These are phyloP conservation scores for Beris chalybata DNA, from an alignment of 2,888 invertebrate species.

Conservation along the genomic window DNA sequence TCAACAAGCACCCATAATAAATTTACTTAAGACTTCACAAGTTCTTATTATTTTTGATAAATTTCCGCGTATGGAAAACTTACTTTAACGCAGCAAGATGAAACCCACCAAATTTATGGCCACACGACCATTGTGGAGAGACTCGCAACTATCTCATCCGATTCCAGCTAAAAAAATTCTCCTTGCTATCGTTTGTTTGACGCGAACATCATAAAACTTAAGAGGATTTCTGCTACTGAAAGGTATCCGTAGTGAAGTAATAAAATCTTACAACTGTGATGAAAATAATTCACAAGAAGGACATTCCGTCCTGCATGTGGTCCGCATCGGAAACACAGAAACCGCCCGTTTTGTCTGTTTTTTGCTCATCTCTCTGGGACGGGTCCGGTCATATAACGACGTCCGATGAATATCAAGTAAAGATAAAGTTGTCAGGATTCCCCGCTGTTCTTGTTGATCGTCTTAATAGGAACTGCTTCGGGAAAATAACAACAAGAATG, in stretches of 20 bases:
- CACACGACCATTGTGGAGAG: conserved; percentile 22
- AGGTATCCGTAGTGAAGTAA: conserved; percentile 16
- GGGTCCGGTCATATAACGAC: conserved; percentile 3
- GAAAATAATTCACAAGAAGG: conserved; percentile 23
- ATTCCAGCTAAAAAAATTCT: conserved; percentile 16
- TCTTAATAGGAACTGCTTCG: conserved; percentile 23
- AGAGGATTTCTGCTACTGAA: conserved; percentile 31
- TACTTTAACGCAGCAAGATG: no score
- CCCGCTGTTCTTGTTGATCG: conserved; percentile 24
- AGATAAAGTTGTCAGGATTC: conserved; percentile 27
- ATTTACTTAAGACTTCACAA: no score
- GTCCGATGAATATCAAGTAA: conserved; percentile 27
- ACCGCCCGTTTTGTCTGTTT: conserved; percentile 4
- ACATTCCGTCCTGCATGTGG: conserved; percentile 27
- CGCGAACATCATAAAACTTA: conserved; percentile 29
- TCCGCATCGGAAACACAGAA: conserved; percentile 21
- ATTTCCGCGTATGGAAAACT: no score
- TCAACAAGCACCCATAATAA: no score
- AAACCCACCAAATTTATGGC: conserved; percentile 1
- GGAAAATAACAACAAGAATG: not conserved
- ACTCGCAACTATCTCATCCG: not conserved
- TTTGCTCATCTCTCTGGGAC: conserved; percentile 6
- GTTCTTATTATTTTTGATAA: no score
- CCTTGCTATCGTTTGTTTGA: conserved; percentile 3
- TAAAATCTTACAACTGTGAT: conserved; percentile 28